These are phyloP conservation scores for Drosophila chauvacae DNA, from an alignment of 1,140 invertebrate genomes.

Conservation along the genomic window DNA sequence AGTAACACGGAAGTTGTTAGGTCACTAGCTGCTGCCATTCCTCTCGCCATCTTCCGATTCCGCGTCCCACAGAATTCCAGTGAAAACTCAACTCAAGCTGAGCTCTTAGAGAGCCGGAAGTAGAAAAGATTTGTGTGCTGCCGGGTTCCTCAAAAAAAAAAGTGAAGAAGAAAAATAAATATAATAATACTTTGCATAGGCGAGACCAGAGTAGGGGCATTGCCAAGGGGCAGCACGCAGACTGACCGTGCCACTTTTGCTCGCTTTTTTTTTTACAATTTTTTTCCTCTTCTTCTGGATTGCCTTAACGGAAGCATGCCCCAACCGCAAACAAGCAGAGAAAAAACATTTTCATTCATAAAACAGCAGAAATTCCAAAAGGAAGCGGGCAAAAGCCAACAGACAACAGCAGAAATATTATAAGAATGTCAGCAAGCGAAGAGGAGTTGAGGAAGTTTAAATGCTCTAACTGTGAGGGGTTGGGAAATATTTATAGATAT, in stretches of 20 bases:
- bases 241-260: conserved; percentile 76
- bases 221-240: conserved; percentile 24
- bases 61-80: conserved; percentile 57
- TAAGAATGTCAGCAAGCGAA: conserved; percentile 20
- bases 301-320: conserved; percentile 79
- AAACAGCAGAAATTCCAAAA: conserved; percentile 81
- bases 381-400: conserved; percentile 70
- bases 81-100: conserved; percentile 57
- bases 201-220: conserved; percentile 33
- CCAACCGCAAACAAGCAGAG: conserved; percentile 61
- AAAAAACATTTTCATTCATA: conserved; percentile 76
- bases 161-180: conserved; percentile 15
- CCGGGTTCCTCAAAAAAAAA: conserved; percentile 30
- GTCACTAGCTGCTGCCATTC: conserved; percentile 56
- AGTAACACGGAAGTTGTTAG: conserved; percentile 80
- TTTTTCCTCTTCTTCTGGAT: conserved; percentile 19
- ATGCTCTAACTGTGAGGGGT: conserved; percentile 8
- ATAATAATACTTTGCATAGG: conserved; percentile 71
- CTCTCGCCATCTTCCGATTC: conserved; percentile 30
- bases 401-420: conserved; percentile 53
- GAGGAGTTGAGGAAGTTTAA: not conserved
- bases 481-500: not conserved
- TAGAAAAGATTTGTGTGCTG: conserved; percentile 50
- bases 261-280: conserved; percentile 44
- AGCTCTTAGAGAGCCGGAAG: conserved; percentile 54